A percentile compares a stretch with the other conserved stretches of the same genome.
These are phyloP conservation scores for Anarhynchus alexandrinus DNA, from an alignment of 2,113 vertebrate genomes.

Conservation along the genomic window DNA sequence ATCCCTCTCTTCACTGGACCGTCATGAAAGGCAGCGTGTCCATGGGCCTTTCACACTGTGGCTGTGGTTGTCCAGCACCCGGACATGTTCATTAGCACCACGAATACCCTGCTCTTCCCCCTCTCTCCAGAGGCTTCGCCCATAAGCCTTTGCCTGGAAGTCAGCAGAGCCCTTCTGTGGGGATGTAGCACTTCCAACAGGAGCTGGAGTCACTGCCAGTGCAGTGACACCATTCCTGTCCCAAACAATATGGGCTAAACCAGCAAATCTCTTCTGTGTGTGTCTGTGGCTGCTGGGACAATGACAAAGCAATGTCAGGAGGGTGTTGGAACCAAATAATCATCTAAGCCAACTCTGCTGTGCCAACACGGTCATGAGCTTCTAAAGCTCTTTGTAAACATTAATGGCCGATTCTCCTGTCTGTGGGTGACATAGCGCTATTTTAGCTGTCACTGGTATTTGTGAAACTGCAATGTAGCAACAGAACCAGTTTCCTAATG, in stretches of 20 bases:
- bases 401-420: neutral
- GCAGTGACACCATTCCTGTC: neutral
- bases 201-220: neutral
- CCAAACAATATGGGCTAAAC: neutral
- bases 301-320: neutral
- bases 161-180: neutral
- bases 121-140: neutral
- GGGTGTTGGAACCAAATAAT: neutral
- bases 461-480: neutral
- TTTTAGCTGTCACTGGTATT: neutral
- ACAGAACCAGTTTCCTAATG: neutral
- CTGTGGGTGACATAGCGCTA: neutral
- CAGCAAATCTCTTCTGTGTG: neutral
- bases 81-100: neutral
- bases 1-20: neutral
- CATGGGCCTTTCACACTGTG: neutral
- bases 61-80: neutral
- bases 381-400: neutral
- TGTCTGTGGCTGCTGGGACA: neutral
- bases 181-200: neutral
- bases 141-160: neutral
- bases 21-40: neutral
- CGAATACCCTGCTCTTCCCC: neutral
- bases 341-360: neutral
- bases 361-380: neutral